Conservation (phyloP, 2,888 invertebrate species). For the Hyppa rectilinea region DNA sequence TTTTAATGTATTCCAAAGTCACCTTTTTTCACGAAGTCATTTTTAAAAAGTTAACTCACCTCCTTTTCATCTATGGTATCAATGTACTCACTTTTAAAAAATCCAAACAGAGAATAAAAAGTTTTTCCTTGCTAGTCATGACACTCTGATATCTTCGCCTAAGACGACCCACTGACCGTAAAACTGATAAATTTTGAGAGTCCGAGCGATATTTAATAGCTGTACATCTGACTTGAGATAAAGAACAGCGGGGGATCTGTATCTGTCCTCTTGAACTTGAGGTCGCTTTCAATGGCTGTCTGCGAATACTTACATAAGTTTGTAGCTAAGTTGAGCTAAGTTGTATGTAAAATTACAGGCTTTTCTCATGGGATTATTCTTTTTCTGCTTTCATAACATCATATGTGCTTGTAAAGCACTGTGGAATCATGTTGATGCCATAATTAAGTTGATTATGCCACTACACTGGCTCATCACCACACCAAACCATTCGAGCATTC, state of each 20-base stretch:
- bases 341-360: conserved; percentile 2
- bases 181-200: conserved; percentile 42
- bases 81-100: conserved; percentile 39
- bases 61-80: neutral
- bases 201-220: conserved; percentile 24
- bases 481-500: no score
- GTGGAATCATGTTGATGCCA: no score
- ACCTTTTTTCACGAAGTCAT: neutral
- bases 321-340: conserved; percentile 1
- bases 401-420: no score
- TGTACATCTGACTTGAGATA: conserved; percentile 43
- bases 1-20: neutral
- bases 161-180: no score
- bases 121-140: conserved; percentile 21
- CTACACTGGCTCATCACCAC: no score
- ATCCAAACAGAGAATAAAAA: conserved; percentile 1
- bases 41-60: neutral
- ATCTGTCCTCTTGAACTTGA: conserved; percentile 49
- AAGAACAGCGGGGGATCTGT: conserved; percentile 45
- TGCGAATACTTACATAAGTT: conserved; percentile 25
- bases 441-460: no score
- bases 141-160: conserved; percentile 6
- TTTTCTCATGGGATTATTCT: neutral
- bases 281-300: conserved; percentile 39
- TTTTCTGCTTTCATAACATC: neutral